These are phyloP conservation scores for Notothenia coriiceps DNA, from an alignment of 2,113 vertebrate genomes.

Conservation along the genomic window DNA sequence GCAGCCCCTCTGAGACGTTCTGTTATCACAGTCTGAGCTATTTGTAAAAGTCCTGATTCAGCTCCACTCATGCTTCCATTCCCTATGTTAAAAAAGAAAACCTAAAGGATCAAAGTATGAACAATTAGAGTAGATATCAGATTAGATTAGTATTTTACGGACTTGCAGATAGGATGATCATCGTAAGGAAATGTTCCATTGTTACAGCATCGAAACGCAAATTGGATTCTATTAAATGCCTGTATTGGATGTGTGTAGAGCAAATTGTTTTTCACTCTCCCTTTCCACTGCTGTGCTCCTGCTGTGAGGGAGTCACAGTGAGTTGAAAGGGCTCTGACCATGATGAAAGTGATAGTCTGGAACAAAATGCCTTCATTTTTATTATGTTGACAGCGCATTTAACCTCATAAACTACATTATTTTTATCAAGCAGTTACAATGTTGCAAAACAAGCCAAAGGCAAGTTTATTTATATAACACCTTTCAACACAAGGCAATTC, in stretches of 20 bases:
- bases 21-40: constrained; percentile 70
- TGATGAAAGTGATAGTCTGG: constrained; percentile 1
- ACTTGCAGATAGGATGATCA: neutral
- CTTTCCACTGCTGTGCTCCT: constrained; percentile 13
- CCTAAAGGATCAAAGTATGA: constrained; percentile 39
- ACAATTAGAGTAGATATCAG: constrained; percentile 14
- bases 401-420: neutral
- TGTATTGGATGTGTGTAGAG: neutral
- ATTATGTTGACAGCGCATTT: too few species aligned
- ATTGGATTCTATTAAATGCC: neutral
- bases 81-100: constrained; percentile 13
- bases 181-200: neutral
- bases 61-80: constrained; percentile 66
- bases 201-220: neutral
- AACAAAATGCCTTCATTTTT: too few species aligned
- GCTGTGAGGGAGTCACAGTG: constrained; percentile 23
- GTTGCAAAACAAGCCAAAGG: neutral
- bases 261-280: neutral
- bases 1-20: constrained; percentile 53
- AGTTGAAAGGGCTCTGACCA: constrained; percentile 14
- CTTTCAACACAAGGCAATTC: too few species aligned
- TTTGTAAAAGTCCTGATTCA: constrained; percentile 77
- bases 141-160: constrained; percentile 13
- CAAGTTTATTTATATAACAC: too few species aligned
- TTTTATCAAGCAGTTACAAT: neutral